Evolutionary conservation across 2,113 vertebrate species (phyloP).

Genomic region (Phalacrocorax carbo): DNA sequence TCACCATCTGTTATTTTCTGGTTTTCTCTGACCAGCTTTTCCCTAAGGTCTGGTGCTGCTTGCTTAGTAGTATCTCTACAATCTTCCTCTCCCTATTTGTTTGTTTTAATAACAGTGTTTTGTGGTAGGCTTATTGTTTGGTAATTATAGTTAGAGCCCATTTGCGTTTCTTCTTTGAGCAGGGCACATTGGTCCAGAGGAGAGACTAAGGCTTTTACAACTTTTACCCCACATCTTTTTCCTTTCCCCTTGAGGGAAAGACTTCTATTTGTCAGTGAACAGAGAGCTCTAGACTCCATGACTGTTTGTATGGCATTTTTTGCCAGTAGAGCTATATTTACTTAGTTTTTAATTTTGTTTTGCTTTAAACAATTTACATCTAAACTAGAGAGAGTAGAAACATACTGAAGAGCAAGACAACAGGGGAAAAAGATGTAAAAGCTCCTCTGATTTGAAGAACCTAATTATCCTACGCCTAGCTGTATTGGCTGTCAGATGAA

Average conservation of each 20-base stretch:
- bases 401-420: background rate
- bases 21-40: background rate
- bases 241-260: background rate
- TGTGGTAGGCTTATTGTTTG: background rate
- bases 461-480: background rate
- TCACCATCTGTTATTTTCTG: background rate
- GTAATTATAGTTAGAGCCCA: background rate
- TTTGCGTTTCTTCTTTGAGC: background rate
- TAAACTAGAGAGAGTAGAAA: background rate
- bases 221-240: background rate
- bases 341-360: background rate
- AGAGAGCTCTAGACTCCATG: background rate
- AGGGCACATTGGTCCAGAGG: background rate
- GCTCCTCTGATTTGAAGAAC: background rate
- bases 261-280: background rate
- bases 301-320: background rate
- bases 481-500: background rate
- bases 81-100: background rate
- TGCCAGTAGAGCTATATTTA: background rate
- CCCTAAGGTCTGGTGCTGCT: background rate
- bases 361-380: background rate
- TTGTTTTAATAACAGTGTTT: background rate
- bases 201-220: background rate
- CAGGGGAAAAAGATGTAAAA: background rate
- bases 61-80: background rate